Base-by-base conservation (phyloP, 2,113 vertebrate species). In the Megalops atlanticus region DNA sequence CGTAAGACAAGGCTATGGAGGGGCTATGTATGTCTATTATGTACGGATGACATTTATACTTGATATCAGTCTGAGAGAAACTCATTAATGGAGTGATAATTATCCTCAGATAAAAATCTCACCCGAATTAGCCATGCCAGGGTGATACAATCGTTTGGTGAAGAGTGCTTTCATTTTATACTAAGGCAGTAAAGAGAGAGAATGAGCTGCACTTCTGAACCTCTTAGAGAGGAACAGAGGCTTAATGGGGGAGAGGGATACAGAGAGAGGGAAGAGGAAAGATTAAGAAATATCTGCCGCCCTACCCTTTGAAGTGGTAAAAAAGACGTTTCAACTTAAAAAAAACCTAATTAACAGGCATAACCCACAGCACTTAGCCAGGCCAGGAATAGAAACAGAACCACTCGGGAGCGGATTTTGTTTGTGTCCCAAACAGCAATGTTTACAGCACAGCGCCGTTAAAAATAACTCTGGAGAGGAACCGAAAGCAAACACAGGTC, bases 361-460 rank as follows among this genome's bases (percentile, higher is more conserved):
- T 73, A 0, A 27, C 16, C 36, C 35, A 0, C 71, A 10, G 71
- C 41, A 1, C 11, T 40, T 43, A 14, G 0, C 73, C 40, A 3
- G 73, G 24, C 73, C 73, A 38, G 73, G 39, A 74, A 43, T 43
- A 74, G 73, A 43, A 41, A 27, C n/a, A 15, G 12, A 31, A 0
- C 73, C 41, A 11, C 39, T 43, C 5, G 73, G 40, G 40, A 74
- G 11, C 18, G 0, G 24, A 6, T 24, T 38, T 43, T 74, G n/a
- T 38, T 71, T 71, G 69, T 38, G 69, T 21, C 73, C 21, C 40
- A 31, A 12, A 74, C 40, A 11, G 39, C 24, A 31, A 49, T 39
- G 69, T 72, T 80, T 73, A 52, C 47, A 15, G 69, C 70, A 35
- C 11, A 12, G 31, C n/a, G 78, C 41, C 69, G 36, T 52, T 52